These are phyloP conservation scores for Sarcophaga rosellei DNA, from an alignment of 2,888 invertebrate genomes.

Conservation along the genomic window DNA sequence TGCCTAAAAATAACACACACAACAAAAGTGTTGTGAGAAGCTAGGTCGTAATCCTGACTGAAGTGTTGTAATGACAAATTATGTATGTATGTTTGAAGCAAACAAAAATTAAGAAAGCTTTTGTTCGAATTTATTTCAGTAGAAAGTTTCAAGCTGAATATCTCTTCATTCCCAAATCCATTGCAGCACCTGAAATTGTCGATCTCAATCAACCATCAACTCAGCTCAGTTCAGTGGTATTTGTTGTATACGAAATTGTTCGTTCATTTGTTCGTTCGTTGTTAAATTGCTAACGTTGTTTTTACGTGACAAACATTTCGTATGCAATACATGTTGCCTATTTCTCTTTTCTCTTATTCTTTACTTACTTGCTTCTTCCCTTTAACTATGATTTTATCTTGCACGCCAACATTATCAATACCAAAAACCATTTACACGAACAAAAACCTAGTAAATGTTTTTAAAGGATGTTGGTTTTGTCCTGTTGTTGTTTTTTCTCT, in stretches of 20 bases:
- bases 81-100: too few relatives aligned
- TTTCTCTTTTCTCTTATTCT: neutral
- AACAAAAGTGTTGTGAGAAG: too few relatives aligned
- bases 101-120: too few relatives aligned
- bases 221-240: too few relatives aligned
- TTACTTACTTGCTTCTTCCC: constrained; percentile 30
- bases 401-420: neutral
- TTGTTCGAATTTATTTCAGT: too few relatives aligned
- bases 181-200: too few relatives aligned
- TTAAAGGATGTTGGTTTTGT: constrained; percentile 19
- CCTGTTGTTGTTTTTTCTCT: constrained; percentile 41
- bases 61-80: too few relatives aligned
- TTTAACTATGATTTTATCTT: constrained; percentile 51
- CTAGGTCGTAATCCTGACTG: too few relatives aligned
- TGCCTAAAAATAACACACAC: too few relatives aligned
- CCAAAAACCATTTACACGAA: neutral
- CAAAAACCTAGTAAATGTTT: constrained; percentile 44
- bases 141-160: too few relatives aligned
- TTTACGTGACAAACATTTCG: constrained; percentile 68
- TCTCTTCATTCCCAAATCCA: too few relatives aligned
- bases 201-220: too few relatives aligned
- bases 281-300: constrained; percentile 68
- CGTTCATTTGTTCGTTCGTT: constrained; percentile 62
- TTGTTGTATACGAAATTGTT: neutral
- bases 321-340: constrained; percentile 59